phyloP scores from a whole-genome alignment of 2,113 vertebrate genomes.

The Lota lota region DNA sequence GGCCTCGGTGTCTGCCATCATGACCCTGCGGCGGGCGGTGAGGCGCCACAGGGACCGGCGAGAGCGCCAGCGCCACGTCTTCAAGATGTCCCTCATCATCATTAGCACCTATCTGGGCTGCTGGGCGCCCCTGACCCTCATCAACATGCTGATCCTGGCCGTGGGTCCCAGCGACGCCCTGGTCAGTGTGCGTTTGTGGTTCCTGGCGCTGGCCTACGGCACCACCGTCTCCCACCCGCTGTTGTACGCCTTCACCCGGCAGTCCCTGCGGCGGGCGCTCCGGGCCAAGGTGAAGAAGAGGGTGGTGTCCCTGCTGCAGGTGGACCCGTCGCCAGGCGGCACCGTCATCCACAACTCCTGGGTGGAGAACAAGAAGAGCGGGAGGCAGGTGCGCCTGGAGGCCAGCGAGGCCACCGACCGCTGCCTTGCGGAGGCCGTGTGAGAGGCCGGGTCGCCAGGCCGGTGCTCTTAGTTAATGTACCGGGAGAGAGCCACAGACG shows the following conservation, averaged over 20 bases:
- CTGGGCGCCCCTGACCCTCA: conserved; percentile 75
- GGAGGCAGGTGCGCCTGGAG: conserved; percentile 62
- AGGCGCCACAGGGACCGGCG: conserved; percentile 72
- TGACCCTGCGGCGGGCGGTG: conserved; percentile 76
- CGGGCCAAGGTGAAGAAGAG: conserved; percentile 75
- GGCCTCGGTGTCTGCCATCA: conserved; percentile 77
- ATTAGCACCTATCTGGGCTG: conserved; percentile 75
- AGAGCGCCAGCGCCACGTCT: conserved; percentile 73
- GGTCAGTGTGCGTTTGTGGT: conserved; percentile 76
- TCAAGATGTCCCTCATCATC: conserved; percentile 78
- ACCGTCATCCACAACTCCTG: conserved; percentile 74
- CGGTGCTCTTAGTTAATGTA: conserved; percentile 23
- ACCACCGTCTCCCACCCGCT: conserved; percentile 76
- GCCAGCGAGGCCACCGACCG: conserved; percentile 72
- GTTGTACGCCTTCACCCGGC: conserved; percentile 77
- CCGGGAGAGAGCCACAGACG: conserved; percentile 30
- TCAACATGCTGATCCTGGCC: conserved; percentile 77
- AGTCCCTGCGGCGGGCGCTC: conserved; percentile 75
- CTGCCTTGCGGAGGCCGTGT: conserved; percentile 74
- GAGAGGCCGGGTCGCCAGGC: conserved; percentile 42
- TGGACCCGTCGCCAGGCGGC: conserved; percentile 69
- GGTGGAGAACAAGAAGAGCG: conserved; percentile 68
- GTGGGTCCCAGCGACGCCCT: conserved; percentile 71
- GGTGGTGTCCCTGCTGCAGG: conserved; percentile 76
- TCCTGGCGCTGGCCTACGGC: conserved; percentile 75